Evolutionary conservation across 2,113 vertebrate species (phyloP).

Genomic region (Capra hircus): DNA sequence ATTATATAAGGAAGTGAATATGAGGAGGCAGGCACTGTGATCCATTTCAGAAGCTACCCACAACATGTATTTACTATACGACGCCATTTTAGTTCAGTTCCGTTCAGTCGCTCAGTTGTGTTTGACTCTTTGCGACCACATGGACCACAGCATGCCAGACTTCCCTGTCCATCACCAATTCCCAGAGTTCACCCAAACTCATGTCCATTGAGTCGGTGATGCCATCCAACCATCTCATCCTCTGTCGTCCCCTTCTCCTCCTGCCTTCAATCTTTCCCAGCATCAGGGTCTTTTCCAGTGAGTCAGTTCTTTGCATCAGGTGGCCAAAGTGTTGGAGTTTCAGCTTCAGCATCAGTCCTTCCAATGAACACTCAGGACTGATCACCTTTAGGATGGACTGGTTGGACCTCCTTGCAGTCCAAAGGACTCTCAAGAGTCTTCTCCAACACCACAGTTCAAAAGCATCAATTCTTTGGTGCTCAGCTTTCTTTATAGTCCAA

Average conservation of each 20-base stretch:
- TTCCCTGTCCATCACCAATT: background rate
- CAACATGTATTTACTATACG: background rate
- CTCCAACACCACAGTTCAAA: background rate
- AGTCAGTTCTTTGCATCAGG: background rate
- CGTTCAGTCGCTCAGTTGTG: accelerated
- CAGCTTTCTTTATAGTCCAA: background rate
- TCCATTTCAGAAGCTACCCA: background rate
- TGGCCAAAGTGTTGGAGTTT: background rate
- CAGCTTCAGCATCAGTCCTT: background rate
- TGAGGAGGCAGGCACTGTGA: background rate
- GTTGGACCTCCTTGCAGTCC: background rate
- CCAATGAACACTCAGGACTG: background rate
- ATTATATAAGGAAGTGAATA: background rate
- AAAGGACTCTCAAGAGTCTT: background rate
- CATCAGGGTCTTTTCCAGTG: background rate
- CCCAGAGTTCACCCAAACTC: background rate
- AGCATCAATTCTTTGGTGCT: background rate
- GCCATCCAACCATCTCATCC: background rate
- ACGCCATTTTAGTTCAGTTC: background rate
- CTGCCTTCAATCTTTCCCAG: background rate
- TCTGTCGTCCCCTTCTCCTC: background rate
- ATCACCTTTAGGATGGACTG: background rate
- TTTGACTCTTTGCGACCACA: background rate
- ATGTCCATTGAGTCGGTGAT: background rate
- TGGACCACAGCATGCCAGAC: background rate